A percentile compares a stretch with the other conserved stretches of the same genome.
phyloP scores from a whole-genome alignment of 2,888 invertebrate species.

The Notodonta dromedarius region DNA sequence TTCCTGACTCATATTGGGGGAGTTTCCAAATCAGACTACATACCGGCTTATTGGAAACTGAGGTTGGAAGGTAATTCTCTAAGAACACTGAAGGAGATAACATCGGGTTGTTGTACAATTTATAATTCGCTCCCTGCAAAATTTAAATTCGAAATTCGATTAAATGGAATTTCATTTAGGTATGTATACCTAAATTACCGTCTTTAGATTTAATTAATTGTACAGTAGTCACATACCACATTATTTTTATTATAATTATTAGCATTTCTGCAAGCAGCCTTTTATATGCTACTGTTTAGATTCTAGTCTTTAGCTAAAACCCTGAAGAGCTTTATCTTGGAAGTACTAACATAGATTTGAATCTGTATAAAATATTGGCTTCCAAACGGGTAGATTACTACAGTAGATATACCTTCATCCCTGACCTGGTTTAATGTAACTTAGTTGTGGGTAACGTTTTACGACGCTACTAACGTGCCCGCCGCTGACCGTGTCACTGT shows the following conservation, averaged over 20 bases:
- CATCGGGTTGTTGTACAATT: neutral
- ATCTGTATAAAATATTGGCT: no score
- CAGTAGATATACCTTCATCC: neutral
- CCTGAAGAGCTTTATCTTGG: no score
- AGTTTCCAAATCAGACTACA: neutral
- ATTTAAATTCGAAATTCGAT: neutral
- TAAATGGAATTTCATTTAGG: no score
- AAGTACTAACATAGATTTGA: no score
- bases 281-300: no score
- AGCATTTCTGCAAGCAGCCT: no score
- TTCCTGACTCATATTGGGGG: neutral
- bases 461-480: neutral
- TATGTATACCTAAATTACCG: no score
- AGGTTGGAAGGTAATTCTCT: neutral
- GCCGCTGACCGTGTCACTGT: neutral
- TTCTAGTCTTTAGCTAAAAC: no score
- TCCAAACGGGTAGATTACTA: no score
- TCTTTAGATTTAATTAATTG: no score
- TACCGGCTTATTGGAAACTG: neutral
- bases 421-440: constrained; percentile 1
- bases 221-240: no score
- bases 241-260: no score
- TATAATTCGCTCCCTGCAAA: neutral
- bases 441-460: neutral
- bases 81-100: neutral